phyloP scores from a whole-genome alignment of 2,797 vertebrate genomes.

The Okamejei kenojei region DNA sequence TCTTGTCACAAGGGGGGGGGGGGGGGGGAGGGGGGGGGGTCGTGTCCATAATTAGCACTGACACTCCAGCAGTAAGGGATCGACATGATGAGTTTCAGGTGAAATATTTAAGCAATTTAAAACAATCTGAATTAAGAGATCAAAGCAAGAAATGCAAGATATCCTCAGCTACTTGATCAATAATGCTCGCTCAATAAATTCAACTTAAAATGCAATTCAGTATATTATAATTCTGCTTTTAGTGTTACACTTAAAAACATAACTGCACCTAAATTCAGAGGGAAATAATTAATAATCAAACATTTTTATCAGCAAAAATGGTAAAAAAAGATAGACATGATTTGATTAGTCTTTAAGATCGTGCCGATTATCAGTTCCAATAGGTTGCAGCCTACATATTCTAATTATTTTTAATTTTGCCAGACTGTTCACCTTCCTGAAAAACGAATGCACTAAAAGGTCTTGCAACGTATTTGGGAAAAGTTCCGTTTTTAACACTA shows the following conservation, averaged over 20 bases:
- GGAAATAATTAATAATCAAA: too few species aligned
- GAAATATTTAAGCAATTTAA: not conserved
- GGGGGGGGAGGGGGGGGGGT: too few species aligned
- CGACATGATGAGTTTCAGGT: too few species aligned
- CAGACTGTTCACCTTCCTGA: not conserved
- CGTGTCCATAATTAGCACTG: not conserved
- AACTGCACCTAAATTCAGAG: too few species aligned
- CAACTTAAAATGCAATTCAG: not conserved
- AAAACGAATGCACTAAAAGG: not conserved
- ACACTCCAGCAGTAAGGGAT: not conserved
- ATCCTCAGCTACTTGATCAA: not conserved
- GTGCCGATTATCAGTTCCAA: too few species aligned
- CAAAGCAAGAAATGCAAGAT: not conserved
- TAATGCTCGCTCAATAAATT: not conserved
- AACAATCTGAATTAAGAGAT: not conserved
- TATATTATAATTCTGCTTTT: not conserved
- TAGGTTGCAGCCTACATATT: not conserved
- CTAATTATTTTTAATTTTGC: not conserved
- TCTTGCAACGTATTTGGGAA: too few species aligned
- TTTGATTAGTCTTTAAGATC: too few species aligned
- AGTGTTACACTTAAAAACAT: not conserved
- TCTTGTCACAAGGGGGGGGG: not conserved
- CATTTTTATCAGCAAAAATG: too few species aligned
- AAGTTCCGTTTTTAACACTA: too few species aligned
- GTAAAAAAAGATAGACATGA: too few species aligned